A percentile compares a stretch with the other conserved stretches of the same genome.
Conservation (phyloP, 2,113 vertebrate genomes). For the Caracal caracal region DNA sequence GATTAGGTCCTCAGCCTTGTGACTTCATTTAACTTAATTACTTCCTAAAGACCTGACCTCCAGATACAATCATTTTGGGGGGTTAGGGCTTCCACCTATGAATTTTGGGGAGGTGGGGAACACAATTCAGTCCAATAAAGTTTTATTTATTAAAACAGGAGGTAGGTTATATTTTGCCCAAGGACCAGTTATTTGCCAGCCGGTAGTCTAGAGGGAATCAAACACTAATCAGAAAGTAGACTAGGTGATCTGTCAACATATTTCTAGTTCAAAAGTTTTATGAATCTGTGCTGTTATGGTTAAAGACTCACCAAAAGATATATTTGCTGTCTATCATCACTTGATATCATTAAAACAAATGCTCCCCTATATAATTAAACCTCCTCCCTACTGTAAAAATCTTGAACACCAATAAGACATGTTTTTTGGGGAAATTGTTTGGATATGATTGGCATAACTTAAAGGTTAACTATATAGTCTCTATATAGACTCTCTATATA, state of each 20-base stretch:
- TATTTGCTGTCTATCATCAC: neutral
- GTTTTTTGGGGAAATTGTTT: neutral
- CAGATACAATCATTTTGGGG: neutral
- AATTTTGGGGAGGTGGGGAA: neutral
- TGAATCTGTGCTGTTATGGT: neutral
- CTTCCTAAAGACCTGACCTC: neutral
- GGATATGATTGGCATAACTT: neutral
- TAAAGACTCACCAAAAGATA: neutral
- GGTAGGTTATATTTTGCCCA: neutral
- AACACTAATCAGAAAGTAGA: neutral
- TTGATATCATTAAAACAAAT: neutral
- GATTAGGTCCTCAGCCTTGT: neutral
- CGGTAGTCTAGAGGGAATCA: neutral
- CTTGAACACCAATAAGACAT: neutral
- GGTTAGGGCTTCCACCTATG: neutral
- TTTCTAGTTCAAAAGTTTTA: neutral
- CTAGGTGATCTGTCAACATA: neutral
- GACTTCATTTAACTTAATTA: neutral
- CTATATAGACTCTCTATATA: neutral
- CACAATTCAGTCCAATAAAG: neutral
- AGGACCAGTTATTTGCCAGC: neutral
- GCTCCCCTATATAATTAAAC: neutral
- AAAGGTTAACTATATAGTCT: neutral
- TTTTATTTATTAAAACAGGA: neutral
- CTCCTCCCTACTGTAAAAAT: neutral